Percentiles rank a stretch among this genome's conserved stretches.
Conservation (phyloP, 2,888 invertebrate genomes). For the Xestobium rufovillosum region DNA sequence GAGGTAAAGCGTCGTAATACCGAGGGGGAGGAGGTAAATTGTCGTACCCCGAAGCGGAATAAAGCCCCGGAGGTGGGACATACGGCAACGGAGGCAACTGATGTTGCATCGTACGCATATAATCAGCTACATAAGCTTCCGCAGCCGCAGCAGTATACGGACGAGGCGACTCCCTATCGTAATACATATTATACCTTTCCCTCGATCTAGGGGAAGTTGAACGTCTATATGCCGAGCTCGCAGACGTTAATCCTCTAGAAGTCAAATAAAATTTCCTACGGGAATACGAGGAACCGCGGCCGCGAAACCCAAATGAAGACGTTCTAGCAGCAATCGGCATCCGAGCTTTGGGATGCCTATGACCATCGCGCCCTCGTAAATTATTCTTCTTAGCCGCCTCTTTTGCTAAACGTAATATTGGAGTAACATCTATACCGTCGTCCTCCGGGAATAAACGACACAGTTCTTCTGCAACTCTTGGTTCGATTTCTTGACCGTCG, state of each 20-base stretch:
- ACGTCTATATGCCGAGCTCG: constrained; percentile 48
- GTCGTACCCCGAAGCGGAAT: constrained; percentile 47
- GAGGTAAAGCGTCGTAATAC: constrained; percentile 71
- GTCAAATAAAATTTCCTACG: constrained; percentile 59
- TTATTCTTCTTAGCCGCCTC: constrained; percentile 61
- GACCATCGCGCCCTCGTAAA: constrained; percentile 44
- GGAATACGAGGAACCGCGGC: constrained; percentile 46
- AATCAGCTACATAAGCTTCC: constrained; percentile 83
- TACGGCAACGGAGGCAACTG: constrained; percentile 80
- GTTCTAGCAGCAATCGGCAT: constrained; percentile 45
- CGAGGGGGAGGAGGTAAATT: constrained; percentile 59
- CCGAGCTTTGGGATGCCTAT: constrained; percentile 40
- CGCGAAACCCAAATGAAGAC: constrained; percentile 46
- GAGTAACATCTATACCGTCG: constrained; percentile 82
- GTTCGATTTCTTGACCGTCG: constrained; percentile 97
- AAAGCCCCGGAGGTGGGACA: constrained; percentile 58
- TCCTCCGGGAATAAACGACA: constrained; percentile 92
- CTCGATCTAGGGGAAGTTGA: constrained; percentile 54
- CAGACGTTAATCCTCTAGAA: constrained; percentile 53
- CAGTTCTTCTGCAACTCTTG: constrained; percentile 87
- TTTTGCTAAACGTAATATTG: constrained; percentile 73
- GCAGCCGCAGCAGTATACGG: constrained; percentile 55
- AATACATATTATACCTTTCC: constrained; percentile 57
- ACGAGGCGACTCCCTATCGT: constrained; percentile 48
- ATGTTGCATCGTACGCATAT: constrained; percentile 82